Base-by-base conservation (phyloP, 1,140 invertebrate genomes). In the Pristionchus pacificus region DNA sequence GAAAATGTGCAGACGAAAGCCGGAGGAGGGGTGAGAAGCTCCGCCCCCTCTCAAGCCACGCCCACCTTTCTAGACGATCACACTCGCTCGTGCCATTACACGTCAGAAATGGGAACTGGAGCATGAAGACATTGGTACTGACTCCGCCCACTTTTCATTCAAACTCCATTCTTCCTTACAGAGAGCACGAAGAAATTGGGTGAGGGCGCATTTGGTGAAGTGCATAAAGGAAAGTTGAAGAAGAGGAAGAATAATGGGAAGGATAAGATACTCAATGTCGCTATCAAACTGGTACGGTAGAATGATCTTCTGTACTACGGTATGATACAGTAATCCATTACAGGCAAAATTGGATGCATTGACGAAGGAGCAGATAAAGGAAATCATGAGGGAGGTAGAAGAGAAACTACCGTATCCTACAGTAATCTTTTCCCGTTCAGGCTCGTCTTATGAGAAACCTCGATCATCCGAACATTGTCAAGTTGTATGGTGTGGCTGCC, bases 391-490 rank as follows among this genome's bases (percentile, higher is more conserved):
- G 70, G 87, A 89, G 80, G 92, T 94, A 57, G n/a, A 92, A 94
- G 84, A 85, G 95, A 1, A 49, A 67, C 94, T 85, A 88, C 92
- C 65, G 93, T 49, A 49, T 19, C 6, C 6, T 49, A 49, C n/a
- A n/a, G n/a, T n/a, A n/a, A n/a, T n/a, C n/a, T n/a, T n/a, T n/a
- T n/a, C n/a, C n/a, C 38, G 6, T 49, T 6, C 38, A 95, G 85
- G 93, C 93, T 60, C 93, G 92, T 82, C 86, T 94, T 1, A 98
- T 98, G 95, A 95, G 94, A 15, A 95, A 98, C 85, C 98, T 98
- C 86, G 93, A 97, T 85, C 94, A 98, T 85, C 92, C 93, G 0
- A 98, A 98, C 87, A 94, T 98, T 61, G 97, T 98, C 85, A 97
- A 95, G 85, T 88, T 98, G 14, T 94, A 97, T 87, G 95, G 95